Conservation (phyloP, 2,888 invertebrate genomes). For the Penaeus monodon region DNA sequence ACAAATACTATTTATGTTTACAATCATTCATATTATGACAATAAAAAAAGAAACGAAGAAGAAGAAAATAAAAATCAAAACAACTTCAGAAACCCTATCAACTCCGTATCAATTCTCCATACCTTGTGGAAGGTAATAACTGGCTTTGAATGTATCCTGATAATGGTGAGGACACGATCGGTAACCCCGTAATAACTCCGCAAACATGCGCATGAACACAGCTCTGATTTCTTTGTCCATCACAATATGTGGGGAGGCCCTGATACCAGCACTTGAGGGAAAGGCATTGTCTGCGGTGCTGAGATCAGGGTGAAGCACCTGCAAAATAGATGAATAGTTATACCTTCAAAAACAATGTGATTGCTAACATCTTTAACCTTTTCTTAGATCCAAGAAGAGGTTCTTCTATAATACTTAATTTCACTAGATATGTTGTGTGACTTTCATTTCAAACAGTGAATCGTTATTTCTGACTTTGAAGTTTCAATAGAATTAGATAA, state of each 20-base stretch:
- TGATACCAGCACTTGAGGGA: slow-evolving; percentile 78
- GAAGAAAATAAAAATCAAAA: too few species aligned
- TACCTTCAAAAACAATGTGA: too few species aligned
- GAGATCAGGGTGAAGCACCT: slow-evolving; percentile 91
- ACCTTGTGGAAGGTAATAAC: slow-evolving; percentile 97
- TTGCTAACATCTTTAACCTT: too few species aligned
- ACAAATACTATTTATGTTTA: too few species aligned
- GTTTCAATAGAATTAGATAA: too few species aligned
- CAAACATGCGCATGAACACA: slow-evolving; percentile 93
- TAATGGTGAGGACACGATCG: slow-evolving; percentile 87
- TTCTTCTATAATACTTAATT: too few species aligned
- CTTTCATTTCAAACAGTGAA: too few species aligned
- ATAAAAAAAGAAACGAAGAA: too few species aligned
- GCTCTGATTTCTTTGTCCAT: slow-evolving; percentile 95
- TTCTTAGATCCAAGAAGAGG: too few species aligned
- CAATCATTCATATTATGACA: too few species aligned
- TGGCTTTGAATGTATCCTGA: slow-evolving; percentile 93
- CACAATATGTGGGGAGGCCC: slow-evolving; percentile 71
- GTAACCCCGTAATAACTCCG: slow-evolving; percentile 92
- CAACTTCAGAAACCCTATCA: not conserved
- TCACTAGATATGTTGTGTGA: too few species aligned
- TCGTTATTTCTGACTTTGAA: too few species aligned
- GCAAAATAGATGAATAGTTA: slow-evolving; percentile 69
- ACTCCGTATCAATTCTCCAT: slow-evolving; percentile 33
- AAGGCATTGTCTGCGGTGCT: slow-evolving; percentile 91